These are phyloP conservation scores for Acleris laterana DNA, from an alignment of 2,888 invertebrate species.

Conservation along the genomic window DNA sequence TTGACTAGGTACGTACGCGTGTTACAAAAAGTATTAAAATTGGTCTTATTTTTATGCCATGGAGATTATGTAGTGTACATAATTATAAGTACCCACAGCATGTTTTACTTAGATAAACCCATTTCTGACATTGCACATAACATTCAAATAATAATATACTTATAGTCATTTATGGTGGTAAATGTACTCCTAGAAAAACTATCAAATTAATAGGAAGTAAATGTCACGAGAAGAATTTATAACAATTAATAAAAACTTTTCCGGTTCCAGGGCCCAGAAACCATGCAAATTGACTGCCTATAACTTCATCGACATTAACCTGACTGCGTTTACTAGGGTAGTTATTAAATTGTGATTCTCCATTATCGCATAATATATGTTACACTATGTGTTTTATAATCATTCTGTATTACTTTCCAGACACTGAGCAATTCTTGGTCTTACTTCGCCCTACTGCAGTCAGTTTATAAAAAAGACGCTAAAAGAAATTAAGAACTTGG, in stretches of 20 bases:
- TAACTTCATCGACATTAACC: constrained; percentile 56
- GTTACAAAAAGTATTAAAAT: too few relatives aligned
- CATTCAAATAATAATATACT: too few relatives aligned
- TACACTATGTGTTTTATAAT: too few relatives aligned
- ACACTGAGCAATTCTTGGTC: constrained; percentile 65
- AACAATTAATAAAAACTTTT: neutral
- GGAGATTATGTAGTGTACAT: too few relatives aligned
- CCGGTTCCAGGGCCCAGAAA: constrained; percentile 54
- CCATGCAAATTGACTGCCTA: constrained; percentile 61
- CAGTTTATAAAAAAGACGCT: constrained; percentile 41
- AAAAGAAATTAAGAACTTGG: neutral
- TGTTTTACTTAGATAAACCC: too few relatives aligned
- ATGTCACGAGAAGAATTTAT: too few relatives aligned
- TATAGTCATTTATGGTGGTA: too few relatives aligned
- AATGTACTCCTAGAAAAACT: too few relatives aligned
- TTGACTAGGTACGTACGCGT: constrained; percentile 50
- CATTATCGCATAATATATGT: neutral
- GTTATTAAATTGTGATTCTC: constrained; percentile 26
- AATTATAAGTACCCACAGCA: too few relatives aligned
- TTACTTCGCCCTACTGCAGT: constrained; percentile 60
- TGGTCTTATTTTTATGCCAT: too few relatives aligned
- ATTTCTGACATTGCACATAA: too few relatives aligned
- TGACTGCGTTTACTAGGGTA: constrained; percentile 58
- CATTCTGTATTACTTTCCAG: constrained; percentile 47
- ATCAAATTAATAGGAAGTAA: too few relatives aligned